Evolutionary conservation across 1,140 invertebrate species (phyloP), one percentile per base, ranked within the genome.

Genomic region (Cotesia chilonis): DNA sequence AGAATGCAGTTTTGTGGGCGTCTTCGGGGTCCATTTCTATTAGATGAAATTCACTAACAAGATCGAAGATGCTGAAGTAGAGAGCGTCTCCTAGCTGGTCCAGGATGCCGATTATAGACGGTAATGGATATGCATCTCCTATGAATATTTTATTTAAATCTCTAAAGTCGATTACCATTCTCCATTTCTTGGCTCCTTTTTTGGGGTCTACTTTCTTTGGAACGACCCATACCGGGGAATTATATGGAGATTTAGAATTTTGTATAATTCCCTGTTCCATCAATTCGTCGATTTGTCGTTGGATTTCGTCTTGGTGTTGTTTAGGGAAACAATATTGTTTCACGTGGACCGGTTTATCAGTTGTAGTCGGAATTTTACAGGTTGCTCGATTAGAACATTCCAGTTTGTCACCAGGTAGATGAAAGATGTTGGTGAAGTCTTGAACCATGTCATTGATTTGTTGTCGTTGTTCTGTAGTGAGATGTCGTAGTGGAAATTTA

Each of bases 121-220:
- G 69, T 7, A 71, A 14, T 5, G 69, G 69, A 47, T 71, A 71
- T 1, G 69, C 60, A 47, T 71, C 69, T 10, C 69, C 69, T 17
- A 71, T 47, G 14, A 60, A 54, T 0, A 64, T 64, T 64, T 71
- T 60, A 17, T 71, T 71, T 52, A 64, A 36, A 1, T 37, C 6
- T 0, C 69, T 0, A 12, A 64, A 71, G 35, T 71, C 69, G 12
- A 71, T 64, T 0, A 71, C 69, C 17, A 71, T 63, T 12, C 69
- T 14, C 69, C 69, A 71, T 51, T 71, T 71, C 17, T 71, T 63
- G 2, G 5, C 9, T 1, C 38, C 38, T 9, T 0, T 17, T 17
- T 41, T 5, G 5, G 38, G 5, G 4, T 41, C 38, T 41, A 4
- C 38, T 9, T 41, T 41, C 9, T 41, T 41, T 4, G 38, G 38